A percentile compares a stretch with the other conserved stretches of the same genome.
Conservation (phyloP, 2,797 vertebrate species). For the Rhynchotus rufescens region DNA sequence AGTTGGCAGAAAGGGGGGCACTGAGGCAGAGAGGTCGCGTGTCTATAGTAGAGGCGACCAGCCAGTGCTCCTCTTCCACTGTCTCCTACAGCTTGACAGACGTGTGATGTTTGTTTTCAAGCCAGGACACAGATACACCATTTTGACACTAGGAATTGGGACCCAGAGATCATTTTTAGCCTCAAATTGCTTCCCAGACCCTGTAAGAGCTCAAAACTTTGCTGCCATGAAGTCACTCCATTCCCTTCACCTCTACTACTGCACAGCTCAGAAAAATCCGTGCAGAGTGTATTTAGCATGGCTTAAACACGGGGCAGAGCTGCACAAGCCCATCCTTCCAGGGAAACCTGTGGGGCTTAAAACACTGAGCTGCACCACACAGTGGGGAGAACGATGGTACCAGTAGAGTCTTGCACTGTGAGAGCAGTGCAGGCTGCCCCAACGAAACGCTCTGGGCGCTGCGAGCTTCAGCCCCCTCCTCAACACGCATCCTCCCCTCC, state of each 20-base stretch:
- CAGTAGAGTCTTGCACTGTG: neutral
- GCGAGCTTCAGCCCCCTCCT: neutral
- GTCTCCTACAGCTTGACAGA: neutral
- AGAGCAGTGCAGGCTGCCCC: slow-evolving; percentile 31
- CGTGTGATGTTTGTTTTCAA: neutral
- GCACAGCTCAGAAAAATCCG: neutral
- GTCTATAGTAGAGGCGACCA: slow-evolving; percentile 21
- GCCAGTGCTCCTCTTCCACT: neutral
- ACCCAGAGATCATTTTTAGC: neutral
- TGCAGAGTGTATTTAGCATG: neutral
- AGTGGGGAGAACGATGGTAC: neutral
- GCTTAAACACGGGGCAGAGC: neutral
- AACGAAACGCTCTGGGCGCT: slow-evolving; percentile 18
- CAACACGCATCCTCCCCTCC: neutral
- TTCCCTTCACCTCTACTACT: slow-evolving; percentile 44
- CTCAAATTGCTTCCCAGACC: neutral
- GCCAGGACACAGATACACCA: neutral
- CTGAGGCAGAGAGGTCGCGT: slow-evolving; percentile 23
- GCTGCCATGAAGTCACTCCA: slow-evolving; percentile 7
- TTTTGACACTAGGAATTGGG: neutral
- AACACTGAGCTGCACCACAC: neutral
- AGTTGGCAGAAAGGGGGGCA: slow-evolving; percentile 44
- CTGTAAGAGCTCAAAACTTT: slow-evolving; percentile 36
- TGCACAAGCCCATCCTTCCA: slow-evolving; percentile 45
- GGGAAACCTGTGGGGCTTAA: slow-evolving; percentile 40